Base-by-base conservation (phyloP, 2,888 invertebrate species). In the Liodrosophila aerea region DNA sequence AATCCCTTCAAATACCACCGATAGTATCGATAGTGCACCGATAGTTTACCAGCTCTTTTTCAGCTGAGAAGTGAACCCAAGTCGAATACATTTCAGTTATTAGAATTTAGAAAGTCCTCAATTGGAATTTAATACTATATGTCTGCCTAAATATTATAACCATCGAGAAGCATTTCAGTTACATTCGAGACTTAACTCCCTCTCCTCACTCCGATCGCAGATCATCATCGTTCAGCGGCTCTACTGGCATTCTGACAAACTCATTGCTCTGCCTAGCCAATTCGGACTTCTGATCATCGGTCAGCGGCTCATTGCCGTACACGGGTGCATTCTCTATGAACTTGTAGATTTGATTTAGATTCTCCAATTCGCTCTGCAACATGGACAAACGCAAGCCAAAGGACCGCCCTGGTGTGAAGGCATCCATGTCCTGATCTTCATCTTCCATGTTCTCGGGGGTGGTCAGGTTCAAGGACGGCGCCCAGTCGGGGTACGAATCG, bases 211-310 rank as follows among this genome's bases (percentile, higher is more conserved):
- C n/a, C n/a, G n/a, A n/a, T n/a, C n/a, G 15, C n/a, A 22, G 22
- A 1, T 36, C 13, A 13, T 43, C 45, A 13, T 37, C 46, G 12
- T 9, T 22, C 1, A 16, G 40, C 7, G 11, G 22, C 7, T 49
- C 64, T 7, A 11, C 1, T 7, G 59, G 37, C 1, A 39, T 27
- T 1, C 30, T 29, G 0, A 18, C 34, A 34, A 66, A 52, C 11
- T 5, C 54, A 40, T 34, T 44, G 12, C 44, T 51, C 4, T 54
- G 40, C 7, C 63, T 34, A 16, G 53, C 53, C 8, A 72, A 58
- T 31, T 54, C 74, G 15, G 41, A 12, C 27, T 72, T 72, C 46
- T 74, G 45, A 29, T 73, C 65, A 37, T 72, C 71, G 52, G 74
- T 69, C 40, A 72, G n/a, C 1, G 71, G 74, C 5, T 57, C 27